Base-by-base conservation (phyloP, 2,888 invertebrate species). In the Barypeithes pellucidus region DNA sequence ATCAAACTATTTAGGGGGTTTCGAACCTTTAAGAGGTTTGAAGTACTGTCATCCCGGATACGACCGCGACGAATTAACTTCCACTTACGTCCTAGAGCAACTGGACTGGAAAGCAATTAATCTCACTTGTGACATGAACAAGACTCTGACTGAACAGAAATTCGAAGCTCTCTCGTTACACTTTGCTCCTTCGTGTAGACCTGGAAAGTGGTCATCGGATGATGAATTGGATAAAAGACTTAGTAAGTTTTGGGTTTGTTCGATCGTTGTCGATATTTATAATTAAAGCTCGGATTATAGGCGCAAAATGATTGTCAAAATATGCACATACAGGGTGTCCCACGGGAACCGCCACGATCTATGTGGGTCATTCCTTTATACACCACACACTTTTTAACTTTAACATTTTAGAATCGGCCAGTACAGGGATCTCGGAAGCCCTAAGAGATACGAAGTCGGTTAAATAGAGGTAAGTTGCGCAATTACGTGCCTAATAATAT, bases 161-260 rank as follows among this genome's bases (percentile, higher is more conserved):
- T 87, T 91, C 20, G 87, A 88, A 47, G 88, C 89, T 1, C 86
- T 94, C 0, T 87, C 87, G 60, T 80, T 84, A 0, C 93, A 91
- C 87, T 94, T 95, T 87, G 88, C 89, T 0, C 86, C 87, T 0
- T 91, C 91, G 73, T 95, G 95, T 85, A 88, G 93, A 60, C 94
- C 94, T 4, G 94, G 94, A 0, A 81, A 85, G 0, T 93, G 93
- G 93, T 89, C 90, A 3, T 80, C 87, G 18, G 90, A 91, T 75
- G 75, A 79, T 0, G 83, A 86, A 0, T 84, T 89, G 0, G 90
- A 92, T 79, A 82, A 83, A 11, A 79, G 82, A 60, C 86, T 92
- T 11, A 92, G 93, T 93, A 85, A 89, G 90, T 86, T 57, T 9
- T 36, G 36, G 8, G 8, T n/a, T n/a, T n/a, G n/a, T n/a, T n/a